Evolutionary conservation across 2,113 vertebrate species (phyloP), one percentile per base, ranked within the genome.

Genomic region (Oophaga pumilio): DNA sequence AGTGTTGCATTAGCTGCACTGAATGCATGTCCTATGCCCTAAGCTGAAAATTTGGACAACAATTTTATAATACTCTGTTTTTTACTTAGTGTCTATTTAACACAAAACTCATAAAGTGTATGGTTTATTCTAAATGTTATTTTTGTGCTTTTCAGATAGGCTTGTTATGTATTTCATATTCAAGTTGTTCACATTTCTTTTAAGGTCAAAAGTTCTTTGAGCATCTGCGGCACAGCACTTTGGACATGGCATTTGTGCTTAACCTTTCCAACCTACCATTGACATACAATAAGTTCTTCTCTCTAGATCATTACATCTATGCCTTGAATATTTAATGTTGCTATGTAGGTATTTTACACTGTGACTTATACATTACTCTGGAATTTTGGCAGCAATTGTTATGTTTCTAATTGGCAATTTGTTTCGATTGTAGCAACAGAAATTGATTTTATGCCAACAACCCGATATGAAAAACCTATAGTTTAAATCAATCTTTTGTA

Each of bases 211-310:
- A 74, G 71, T 74, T 50, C 18, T 74, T 74, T 22, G 20, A 74
- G 71, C 71, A 74, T 50, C 71, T 74, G 71, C 71, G 9, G 43
- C 71, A 50, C 71, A 74, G 71, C 71, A 74, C 33, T 33, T 50
- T 74, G 71, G 71, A 74, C 71, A 74, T 74, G 71, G 43, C 71
- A 74, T 74, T 74, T 74, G 33, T 74, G 43, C 71, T 74, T 74
- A 74, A 74, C 71, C 71, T 74, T 74, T 74, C 33, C 71, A 49
- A 74, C 33, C 18, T 49, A 43, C 33, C 9, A 74, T 18, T 74
- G 43, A 74, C 71, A 74, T 50, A 49, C 43, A 74, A 74, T 74
- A 22, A 50, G 69, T 49, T 49, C 17, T 17, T 49, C 69, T 74
- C 33, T 50, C 33, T 4, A 74, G 33, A 74, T 15, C 18, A 74